These are phyloP conservation scores for Gastrophysa polygoni DNA, from an alignment of 2,888 invertebrate genomes.

Conservation along the genomic window DNA sequence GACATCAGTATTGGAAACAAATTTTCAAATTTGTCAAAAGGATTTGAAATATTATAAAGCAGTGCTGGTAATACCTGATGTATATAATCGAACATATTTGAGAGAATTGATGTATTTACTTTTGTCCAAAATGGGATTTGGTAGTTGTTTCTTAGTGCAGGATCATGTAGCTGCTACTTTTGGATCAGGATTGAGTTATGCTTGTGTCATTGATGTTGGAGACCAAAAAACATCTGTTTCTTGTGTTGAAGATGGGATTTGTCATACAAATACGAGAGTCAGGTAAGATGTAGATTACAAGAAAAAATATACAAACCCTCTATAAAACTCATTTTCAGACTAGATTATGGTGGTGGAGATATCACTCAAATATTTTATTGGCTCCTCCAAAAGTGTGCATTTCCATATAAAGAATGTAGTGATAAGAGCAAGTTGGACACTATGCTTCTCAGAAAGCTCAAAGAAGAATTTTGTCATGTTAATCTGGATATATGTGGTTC, in stretches of 20 bases:
- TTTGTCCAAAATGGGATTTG: slow-evolving; percentile 73
- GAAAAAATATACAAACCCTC: neutral
- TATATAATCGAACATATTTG: slow-evolving; percentile 84
- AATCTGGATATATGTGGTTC: slow-evolving; percentile 90
- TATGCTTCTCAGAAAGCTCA: slow-evolving; percentile 79
- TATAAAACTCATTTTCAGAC: slow-evolving; percentile 52
- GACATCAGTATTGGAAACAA: slow-evolving; percentile 78
- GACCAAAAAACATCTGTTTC: slow-evolving; percentile 95
- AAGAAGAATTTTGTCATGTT: slow-evolving; percentile 90
- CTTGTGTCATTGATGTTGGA: slow-evolving; percentile 94
- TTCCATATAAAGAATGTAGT: slow-evolving; percentile 84
- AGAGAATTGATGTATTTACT: slow-evolving; percentile 84
- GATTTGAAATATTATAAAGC: slow-evolving; percentile 82
- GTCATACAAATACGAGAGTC: slow-evolving; percentile 83
- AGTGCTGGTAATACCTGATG: slow-evolving; percentile 87
- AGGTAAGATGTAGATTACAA: slow-evolving; percentile 26
- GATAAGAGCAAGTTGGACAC: slow-evolving; percentile 78
- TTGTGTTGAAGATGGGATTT: slow-evolving; percentile 96
- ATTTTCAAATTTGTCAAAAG: slow-evolving; percentile 73
- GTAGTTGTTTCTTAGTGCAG: slow-evolving; percentile 57
- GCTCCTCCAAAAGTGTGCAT: slow-evolving; percentile 87
- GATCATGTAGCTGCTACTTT: slow-evolving; percentile 87
- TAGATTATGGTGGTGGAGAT: slow-evolving; percentile 92
- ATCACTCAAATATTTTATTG: slow-evolving; percentile 88
- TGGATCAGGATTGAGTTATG: slow-evolving; percentile 82